Evolutionary conservation across 2,113 vertebrate species (phyloP).

Genomic region (Ophthalmolycus amberensis): DNA sequence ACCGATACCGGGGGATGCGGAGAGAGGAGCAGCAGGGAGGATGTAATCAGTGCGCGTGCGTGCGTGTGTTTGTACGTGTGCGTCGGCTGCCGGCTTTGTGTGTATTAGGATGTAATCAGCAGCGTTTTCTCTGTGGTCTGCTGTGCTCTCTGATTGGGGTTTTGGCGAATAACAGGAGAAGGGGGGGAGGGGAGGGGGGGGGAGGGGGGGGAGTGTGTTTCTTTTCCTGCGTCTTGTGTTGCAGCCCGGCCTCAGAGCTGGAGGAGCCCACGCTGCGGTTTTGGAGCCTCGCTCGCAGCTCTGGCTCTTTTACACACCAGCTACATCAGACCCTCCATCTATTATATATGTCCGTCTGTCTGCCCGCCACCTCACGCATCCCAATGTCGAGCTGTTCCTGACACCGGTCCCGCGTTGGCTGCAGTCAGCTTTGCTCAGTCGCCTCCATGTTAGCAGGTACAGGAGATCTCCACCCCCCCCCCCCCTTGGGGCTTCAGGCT

Average conservation of each 20-base stretch:
- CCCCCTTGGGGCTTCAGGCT: constrained; percentile 23
- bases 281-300: constrained; percentile 37
- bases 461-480: background rate
- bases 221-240: constrained; percentile 66
- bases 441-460: constrained; percentile 72
- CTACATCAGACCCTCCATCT: constrained; percentile 44
- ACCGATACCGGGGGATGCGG: constrained; percentile 71
- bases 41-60: constrained; percentile 72
- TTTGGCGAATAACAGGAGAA: constrained; percentile 66
- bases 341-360: constrained; percentile 24
- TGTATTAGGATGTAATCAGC: constrained; percentile 81
- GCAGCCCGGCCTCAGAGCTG: constrained; percentile 53
- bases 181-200: constrained; percentile 43
- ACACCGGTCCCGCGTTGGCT: constrained; percentile 44
- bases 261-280: constrained; percentile 60
- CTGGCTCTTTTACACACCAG: constrained; percentile 63
- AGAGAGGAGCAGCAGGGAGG: constrained; percentile 67
- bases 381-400: background rate
- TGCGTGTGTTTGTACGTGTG: constrained; percentile 46
- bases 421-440: constrained; percentile 65
- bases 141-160: constrained; percentile 75
- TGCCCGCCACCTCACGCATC: constrained; percentile 35
- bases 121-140: constrained; percentile 74
- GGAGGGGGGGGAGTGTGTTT: constrained; percentile 45
- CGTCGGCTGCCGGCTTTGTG: constrained; percentile 68